These are phyloP conservation scores for Oenanthe oenanthe DNA, from an alignment of 2,113 vertebrate species.

Conservation along the genomic window DNA sequence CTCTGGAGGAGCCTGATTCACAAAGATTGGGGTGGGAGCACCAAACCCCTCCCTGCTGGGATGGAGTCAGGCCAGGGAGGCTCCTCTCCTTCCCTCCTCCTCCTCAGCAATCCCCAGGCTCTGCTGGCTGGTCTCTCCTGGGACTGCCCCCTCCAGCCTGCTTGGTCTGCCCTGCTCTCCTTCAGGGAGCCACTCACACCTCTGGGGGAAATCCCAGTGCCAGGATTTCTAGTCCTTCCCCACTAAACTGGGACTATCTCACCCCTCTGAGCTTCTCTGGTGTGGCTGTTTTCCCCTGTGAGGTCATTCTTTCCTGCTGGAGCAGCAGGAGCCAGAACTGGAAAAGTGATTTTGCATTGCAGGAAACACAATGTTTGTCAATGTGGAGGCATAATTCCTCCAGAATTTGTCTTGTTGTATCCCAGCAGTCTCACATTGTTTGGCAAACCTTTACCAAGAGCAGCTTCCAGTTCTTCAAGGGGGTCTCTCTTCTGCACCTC, in stretches of 20 bases:
- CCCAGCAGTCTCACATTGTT: neutral
- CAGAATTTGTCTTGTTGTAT: fast-evolving
- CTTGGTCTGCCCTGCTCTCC: neutral
- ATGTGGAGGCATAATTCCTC: neutral
- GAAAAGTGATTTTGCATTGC: neutral
- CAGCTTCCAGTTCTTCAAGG: neutral
- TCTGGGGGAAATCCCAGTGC: fast-evolving
- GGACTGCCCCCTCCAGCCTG: fast-evolving
- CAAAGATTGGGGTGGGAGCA: neutral
- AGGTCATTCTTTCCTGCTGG: neutral
- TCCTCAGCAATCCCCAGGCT: neutral
- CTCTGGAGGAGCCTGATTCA: neutral
- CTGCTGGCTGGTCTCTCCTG: neutral
- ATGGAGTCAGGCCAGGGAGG: neutral
- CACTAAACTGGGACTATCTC: neutral
- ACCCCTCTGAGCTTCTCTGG: neutral
- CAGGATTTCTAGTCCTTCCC: neutral
- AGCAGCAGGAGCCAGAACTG: neutral
- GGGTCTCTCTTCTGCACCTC: neutral
- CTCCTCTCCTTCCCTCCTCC: neutral
- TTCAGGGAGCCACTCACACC: neutral
- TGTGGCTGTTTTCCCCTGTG: neutral
- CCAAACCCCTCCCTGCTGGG: fast-evolving
- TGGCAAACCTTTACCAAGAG: neutral
- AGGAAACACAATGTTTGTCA: fast-evolving